Evolutionary conservation across 2,797 vertebrate species (phyloP).

Genomic region (Myotis myotis): DNA sequence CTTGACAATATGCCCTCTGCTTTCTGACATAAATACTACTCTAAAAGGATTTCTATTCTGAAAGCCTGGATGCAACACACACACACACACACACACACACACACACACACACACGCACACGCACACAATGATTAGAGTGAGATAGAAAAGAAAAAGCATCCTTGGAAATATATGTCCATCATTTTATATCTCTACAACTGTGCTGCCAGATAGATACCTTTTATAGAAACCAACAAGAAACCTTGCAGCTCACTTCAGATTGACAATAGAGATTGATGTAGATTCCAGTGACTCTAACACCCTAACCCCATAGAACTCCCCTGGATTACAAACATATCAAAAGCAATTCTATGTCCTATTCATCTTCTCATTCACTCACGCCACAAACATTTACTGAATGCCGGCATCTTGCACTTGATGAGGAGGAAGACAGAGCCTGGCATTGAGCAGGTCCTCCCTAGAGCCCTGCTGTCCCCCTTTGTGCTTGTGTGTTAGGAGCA

Average conservation of each 20-base stretch:
- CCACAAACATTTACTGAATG: background rate
- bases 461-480: background rate
- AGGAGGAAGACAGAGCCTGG: background rate
- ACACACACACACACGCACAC: too few relatives aligned
- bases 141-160: background rate
- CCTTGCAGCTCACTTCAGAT: background rate
- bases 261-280: background rate
- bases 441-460: background rate
- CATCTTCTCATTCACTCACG: background rate
- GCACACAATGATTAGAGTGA: background rate
- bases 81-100: background rate
- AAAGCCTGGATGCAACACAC: background rate
- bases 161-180: background rate
- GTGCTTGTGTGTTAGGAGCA: background rate
- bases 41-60: conserved; percentile 28
- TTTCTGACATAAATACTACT: conserved; percentile 8
- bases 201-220: background rate
- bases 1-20: background rate
- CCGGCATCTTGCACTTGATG: background rate
- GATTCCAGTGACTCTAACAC: background rate
- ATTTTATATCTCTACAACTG: background rate
- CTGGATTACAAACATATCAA: background rate
- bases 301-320: background rate
- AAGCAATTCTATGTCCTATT: background rate
- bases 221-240: conserved; percentile 1